These are phyloP conservation scores for Cassiopea andromeda DNA, from an alignment of 30 jellyfish, hydroid and myxozoan species.

Conservation along the genomic window DNA sequence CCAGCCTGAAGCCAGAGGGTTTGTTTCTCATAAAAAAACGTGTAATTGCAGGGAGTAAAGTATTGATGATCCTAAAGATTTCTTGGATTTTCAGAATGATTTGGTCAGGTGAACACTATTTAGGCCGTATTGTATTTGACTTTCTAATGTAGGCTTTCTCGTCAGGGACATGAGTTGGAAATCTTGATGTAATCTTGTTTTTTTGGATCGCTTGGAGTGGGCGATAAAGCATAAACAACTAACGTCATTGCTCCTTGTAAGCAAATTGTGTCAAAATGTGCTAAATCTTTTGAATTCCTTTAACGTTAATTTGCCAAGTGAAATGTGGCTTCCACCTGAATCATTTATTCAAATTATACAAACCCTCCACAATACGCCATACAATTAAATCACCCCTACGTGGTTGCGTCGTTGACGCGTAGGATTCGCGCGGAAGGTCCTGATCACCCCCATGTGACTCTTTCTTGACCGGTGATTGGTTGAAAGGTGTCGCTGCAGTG, in stretches of 20 bases:
- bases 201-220: not conserved
- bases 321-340: not conserved
- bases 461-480: slow-evolving; percentile 48
- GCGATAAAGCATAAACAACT: not conserved
- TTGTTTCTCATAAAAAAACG: too few species aligned
- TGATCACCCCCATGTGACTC: slow-evolving; percentile 63
- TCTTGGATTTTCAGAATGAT: not conserved
- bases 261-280: not conserved
- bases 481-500: slow-evolving; percentile 38
- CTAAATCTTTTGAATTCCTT: not conserved
- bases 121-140: not conserved
- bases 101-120: not conserved
- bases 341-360: not conserved
- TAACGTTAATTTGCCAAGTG: not conserved
- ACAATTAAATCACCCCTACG: not conserved
- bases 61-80: not conserved
- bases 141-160: not conserved
- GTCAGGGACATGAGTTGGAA: not conserved
- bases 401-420: not conserved
- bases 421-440: slow-evolving; percentile 12
- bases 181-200: not conserved
- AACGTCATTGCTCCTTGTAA: not conserved
- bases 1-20: too few species aligned
- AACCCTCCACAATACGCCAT: not conserved
- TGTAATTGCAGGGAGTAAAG: not conserved